Evolutionary conservation across 2,113 vertebrate genomes (phyloP).

Genomic region (Tragelaphus scriptus): DNA sequence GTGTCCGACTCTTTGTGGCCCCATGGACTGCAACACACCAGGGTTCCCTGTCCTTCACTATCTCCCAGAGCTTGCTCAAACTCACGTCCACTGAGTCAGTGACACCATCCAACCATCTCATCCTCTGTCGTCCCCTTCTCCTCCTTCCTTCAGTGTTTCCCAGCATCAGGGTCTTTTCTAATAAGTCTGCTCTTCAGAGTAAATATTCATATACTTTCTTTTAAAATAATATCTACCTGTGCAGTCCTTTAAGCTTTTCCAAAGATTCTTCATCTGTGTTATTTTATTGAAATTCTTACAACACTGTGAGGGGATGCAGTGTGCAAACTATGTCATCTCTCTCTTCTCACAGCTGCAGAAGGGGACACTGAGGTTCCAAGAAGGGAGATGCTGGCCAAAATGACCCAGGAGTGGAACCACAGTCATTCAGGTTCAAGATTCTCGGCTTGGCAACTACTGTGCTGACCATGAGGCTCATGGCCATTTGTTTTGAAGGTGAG

Average conservation of each 20-base stretch:
- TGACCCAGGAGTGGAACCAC: not conserved
- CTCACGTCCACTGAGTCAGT: not conserved
- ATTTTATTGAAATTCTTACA: not conserved
- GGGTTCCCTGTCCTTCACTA: not conserved
- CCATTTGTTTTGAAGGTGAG: not conserved
- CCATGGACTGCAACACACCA: not conserved
- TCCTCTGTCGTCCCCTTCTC: not conserved
- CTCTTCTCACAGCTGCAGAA: not conserved
- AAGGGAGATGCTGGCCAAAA: not conserved
- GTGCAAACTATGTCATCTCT: not conserved
- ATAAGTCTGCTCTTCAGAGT: not conserved
- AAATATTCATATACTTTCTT: not conserved
- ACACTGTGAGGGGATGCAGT: not conserved
- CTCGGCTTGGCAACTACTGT: not conserved
- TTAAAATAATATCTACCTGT: not conserved
- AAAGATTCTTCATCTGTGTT: not conserved
- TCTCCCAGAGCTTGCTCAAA: not conserved
- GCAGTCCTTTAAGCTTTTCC: not conserved
- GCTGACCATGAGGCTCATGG: no score
- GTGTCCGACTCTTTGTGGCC: accelerated
- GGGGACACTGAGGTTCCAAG: not conserved
- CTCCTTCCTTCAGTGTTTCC: not conserved
- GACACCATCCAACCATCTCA: not conserved
- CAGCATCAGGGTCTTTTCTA: not conserved
- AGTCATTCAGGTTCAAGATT: no score